Evolutionary conservation across 2,888 invertebrate genomes (phyloP).

Genomic region (Pandemis cinnamomeana): DNA sequence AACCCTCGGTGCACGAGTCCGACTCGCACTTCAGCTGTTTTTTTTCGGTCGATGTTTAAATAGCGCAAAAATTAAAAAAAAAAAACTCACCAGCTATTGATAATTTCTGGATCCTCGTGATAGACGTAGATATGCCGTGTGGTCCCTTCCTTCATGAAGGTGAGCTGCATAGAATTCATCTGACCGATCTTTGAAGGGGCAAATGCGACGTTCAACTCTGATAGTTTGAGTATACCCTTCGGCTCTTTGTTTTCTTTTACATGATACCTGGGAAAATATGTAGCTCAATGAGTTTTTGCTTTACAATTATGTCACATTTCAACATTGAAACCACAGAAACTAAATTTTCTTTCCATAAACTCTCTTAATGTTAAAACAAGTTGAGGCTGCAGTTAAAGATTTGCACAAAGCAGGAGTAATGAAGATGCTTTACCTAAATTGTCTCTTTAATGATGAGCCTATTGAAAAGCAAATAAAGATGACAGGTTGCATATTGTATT

Average conservation of each 20-base stretch:
- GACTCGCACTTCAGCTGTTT: no score
- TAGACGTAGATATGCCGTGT: slow-evolving; percentile 95
- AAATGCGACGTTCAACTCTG: slow-evolving; percentile 93
- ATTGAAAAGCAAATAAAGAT: slow-evolving; percentile 2
- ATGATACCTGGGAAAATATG: slow-evolving; percentile 82
- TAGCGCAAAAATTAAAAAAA: not conserved
- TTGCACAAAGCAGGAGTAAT: slow-evolving; percentile 6
- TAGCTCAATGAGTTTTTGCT: not conserved
- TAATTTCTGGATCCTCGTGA: slow-evolving; percentile 93
- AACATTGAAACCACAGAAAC: not conserved
- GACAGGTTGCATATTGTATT: not conserved
- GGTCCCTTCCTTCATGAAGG: slow-evolving; percentile 92
- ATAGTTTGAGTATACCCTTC: slow-evolving; percentile 91
- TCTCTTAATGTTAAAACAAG: slow-evolving; percentile 1
- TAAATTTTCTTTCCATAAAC: not conserved
- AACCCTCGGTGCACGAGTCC: no score
- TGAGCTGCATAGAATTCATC: slow-evolving; percentile 92
- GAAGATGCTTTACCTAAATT: not conserved
- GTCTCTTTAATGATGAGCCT: not conserved
- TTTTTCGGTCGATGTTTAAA: no score
- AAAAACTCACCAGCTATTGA: slow-evolving; percentile 89
- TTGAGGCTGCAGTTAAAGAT: slow-evolving; percentile 7
- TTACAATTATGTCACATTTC: not conserved
- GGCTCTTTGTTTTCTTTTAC: slow-evolving; percentile 91
- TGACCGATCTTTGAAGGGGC: slow-evolving; percentile 92